Base-by-base conservation (phyloP, 2,113 vertebrate species). In the Bolborhynchus lineola region DNA sequence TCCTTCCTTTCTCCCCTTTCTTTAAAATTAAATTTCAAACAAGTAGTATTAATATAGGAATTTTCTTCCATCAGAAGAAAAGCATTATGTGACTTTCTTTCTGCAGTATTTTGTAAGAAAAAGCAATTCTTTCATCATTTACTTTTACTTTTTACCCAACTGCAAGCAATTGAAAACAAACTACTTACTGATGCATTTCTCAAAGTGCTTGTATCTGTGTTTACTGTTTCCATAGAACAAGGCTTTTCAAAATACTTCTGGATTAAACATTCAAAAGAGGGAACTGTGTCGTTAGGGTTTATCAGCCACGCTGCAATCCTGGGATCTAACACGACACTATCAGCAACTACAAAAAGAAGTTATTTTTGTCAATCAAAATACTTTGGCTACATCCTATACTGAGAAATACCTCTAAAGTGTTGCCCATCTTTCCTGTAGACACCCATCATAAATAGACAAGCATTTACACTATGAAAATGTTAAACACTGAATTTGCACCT, bases 251-350 rank as follows among this genome's bases (percentile, higher is more conserved):
- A 97, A 97, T 99, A 97, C 95, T 98, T 99, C 69, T 83, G 88
- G 35, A 99, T 97, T 84, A 99, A 98, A 52, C 98, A 95, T 69
- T 98, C 97, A 97, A 98, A 99, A 69, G 98, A 98, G 50, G 98
- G 97, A 41, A 97, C 95, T 2, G 98, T 97, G 79, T 99, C 98
- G 1, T 97, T 94, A 39, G 99, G 99, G 88, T 99, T 98, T 93
- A 99, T 96, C 15, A 99, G 98, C 99, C 99, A 99, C 0, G 98
- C 98, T 25, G 99, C 98, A 89, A 99, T 98, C 95, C 98, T 98
- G 41, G 99, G 99, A 93, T 99, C 99, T 33, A 99, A 96, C 44
- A 99, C 92, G 1, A 96, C 89, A 93, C 97, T 98, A 41, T 90
- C 93, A 18, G 97, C 97, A 94, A 98, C 99, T 99, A 70, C 20